Conservation (phyloP, 1,140 invertebrate species). For the Mactra quadrangularis region DNA sequence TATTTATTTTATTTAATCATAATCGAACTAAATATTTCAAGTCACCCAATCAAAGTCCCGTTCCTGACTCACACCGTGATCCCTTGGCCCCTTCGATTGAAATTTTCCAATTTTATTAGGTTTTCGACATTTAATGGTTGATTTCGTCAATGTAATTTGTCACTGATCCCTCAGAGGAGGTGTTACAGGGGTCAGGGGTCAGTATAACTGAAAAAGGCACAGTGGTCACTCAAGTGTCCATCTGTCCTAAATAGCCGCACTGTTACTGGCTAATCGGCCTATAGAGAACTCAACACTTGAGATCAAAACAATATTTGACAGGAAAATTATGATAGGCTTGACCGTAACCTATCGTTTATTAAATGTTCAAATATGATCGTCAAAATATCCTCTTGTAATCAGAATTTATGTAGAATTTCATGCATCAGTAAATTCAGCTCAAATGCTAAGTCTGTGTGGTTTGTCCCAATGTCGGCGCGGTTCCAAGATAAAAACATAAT, state of each 20-base stretch:
- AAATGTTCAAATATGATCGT: no score
- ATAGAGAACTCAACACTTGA: constrained; percentile 24
- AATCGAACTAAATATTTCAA: constrained; percentile 18
- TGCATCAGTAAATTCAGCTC: no score
- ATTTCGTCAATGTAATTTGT: constrained; percentile 10
- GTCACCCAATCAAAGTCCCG: constrained; percentile 33
- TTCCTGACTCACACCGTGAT: neutral
- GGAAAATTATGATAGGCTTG: constrained; percentile 37
- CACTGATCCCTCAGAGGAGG: constrained; percentile 30
- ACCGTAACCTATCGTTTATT: neutral
- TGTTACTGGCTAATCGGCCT: constrained; percentile 12
- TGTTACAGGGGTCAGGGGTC: constrained; percentile 49
- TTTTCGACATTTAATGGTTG: constrained; percentile 20
- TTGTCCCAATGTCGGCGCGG: no score
- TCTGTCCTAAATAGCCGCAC: constrained; percentile 45
- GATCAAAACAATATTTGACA: constrained; percentile 49
- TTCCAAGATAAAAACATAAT: no score
- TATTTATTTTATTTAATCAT: constrained; percentile 37
- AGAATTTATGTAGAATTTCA: no score
- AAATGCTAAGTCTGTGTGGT: no score
- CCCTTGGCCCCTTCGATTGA: neutral
- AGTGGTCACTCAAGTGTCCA: constrained; percentile 53
- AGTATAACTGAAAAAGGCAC: constrained; percentile 26
- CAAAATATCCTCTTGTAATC: no score
- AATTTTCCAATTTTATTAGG: constrained; percentile 8